These are phyloP conservation scores for Euwallacea fornicatus DNA, from an alignment of 1,140 invertebrate species.

Conservation along the genomic window DNA sequence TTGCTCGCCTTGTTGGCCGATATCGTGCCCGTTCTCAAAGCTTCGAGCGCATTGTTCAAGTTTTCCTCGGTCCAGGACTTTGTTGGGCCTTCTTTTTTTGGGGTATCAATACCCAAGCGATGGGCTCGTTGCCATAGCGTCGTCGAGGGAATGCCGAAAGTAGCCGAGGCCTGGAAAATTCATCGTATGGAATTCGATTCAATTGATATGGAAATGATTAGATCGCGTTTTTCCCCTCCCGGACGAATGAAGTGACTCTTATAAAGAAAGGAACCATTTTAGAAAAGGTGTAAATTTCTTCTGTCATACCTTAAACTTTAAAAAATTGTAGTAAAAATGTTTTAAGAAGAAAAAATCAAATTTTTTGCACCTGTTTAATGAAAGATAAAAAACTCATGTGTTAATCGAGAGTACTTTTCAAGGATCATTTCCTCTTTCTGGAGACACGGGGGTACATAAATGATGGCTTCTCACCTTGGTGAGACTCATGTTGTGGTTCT, in stretches of 20 bases:
- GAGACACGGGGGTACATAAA: not conserved
- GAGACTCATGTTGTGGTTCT: conserved; percentile 83
- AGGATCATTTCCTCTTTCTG: not conserved
- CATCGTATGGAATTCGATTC: not conserved
- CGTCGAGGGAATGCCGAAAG: conserved; percentile 85
- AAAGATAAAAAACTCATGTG: not conserved
- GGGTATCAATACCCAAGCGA: conserved; percentile 82
- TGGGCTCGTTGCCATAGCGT: conserved; percentile 88
- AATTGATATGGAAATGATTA: no score
- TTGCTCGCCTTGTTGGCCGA: conserved; percentile 89
- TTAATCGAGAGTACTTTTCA: no score
- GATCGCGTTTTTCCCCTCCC: no score
- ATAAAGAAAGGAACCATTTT: no score
- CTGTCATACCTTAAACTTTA: no score
- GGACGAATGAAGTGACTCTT: no score
- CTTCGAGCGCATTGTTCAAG: conserved; percentile 76
- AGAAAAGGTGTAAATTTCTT: no score
- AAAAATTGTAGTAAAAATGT: no score
- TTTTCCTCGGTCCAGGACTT: conserved; percentile 87
- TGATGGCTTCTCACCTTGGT: conserved; percentile 64
- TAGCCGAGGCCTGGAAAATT: conserved; percentile 64
- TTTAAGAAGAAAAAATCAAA: no score
- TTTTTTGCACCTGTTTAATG: no score
- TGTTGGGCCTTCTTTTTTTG: conserved; percentile 83
- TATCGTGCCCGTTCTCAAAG: conserved; percentile 77